Conservation (phyloP, 2,797 vertebrate genomes). For the Trachops cirrhosus region DNA sequence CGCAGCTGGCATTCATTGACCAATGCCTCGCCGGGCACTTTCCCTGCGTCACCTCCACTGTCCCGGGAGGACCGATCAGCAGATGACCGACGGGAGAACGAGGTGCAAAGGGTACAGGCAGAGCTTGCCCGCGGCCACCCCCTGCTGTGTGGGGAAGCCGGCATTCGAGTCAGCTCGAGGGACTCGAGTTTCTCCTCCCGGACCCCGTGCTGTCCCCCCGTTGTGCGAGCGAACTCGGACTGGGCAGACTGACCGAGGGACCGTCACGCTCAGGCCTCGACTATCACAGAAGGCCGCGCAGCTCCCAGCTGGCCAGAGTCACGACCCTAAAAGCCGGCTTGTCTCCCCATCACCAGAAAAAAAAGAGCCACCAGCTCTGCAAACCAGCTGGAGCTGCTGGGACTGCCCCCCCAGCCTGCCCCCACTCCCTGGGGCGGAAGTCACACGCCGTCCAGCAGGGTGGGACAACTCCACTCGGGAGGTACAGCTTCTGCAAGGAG, state of each 20-base stretch:
- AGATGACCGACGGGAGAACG: rapidly evolving
- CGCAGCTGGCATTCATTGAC: rapidly evolving
- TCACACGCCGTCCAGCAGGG: neutral
- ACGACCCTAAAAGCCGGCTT: too few species aligned
- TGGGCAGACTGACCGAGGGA: rapidly evolving
- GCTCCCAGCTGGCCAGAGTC: neutral
- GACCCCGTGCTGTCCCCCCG: neutral
- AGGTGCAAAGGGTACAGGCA: neutral
- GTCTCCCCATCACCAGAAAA: neutral
- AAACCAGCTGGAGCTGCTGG: neutral
- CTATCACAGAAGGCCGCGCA: neutral
- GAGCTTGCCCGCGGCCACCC: neutral
- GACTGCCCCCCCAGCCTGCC: too few species aligned
- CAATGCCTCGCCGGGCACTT: rapidly evolving
- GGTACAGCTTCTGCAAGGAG: neutral
- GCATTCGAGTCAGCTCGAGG: too few species aligned
- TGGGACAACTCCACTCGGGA: too few species aligned
- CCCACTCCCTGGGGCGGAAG: rapidly evolving
- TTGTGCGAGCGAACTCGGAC: neutral
- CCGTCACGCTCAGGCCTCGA: neutral
- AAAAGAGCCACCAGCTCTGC: neutral
- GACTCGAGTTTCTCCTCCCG: neutral
- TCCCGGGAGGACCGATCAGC: neutral
- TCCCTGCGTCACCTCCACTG: rapidly evolving
- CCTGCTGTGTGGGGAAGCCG: neutral